Base-by-base conservation (phyloP, 2,888 invertebrate species). In the Entomobrya proxima region DNA sequence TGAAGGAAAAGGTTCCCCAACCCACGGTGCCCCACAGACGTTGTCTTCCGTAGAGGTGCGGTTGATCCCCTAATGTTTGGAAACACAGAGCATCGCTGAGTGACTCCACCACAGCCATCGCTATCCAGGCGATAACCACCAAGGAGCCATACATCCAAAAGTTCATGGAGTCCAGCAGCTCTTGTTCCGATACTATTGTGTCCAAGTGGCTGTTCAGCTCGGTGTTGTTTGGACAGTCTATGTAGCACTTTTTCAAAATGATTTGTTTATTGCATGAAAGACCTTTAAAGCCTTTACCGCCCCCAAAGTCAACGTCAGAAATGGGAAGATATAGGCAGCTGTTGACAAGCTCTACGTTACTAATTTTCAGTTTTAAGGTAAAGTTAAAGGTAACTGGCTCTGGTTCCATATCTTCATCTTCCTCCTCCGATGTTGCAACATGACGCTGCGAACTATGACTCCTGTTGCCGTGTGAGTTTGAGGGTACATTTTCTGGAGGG, bases 71-170 rank as follows among this genome's bases (percentile, higher is more conserved):
- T 30, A 98, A 93, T 75, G 96, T 93, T 91, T 95, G 94, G 91
- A 97, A 97, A 91, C 97, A 97, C 87, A 98, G 96, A 0, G 97
- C 95, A 93, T 98, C 98, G 1, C 95, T 96, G 79, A 98, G 94
- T 88, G 96, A 96, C 24, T 97, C 95, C 1, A 96, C 95, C 0
- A 97, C 95, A 0, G 97, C 95, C 94, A 97, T 96, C 1, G 96
- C 95, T 30, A 95, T 92, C 95, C 97, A 97, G 85, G 95, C 95
- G 13, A 95, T 90, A n/a, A 96, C 93, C 92, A 96, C 94, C 81
- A 96, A 92, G 30, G 94, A 90, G 88, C 97, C 94, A 91, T 97
- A 96, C 88, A 95, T 91, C 95, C 96, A 96, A 91, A 97, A 98
- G 90, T 95, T 94, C 88, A 94, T 91, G 1, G 89, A 89, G 30